These are phyloP conservation scores for Carassius carassius DNA, from an alignment of 2,113 vertebrate species.

Conservation along the genomic window DNA sequence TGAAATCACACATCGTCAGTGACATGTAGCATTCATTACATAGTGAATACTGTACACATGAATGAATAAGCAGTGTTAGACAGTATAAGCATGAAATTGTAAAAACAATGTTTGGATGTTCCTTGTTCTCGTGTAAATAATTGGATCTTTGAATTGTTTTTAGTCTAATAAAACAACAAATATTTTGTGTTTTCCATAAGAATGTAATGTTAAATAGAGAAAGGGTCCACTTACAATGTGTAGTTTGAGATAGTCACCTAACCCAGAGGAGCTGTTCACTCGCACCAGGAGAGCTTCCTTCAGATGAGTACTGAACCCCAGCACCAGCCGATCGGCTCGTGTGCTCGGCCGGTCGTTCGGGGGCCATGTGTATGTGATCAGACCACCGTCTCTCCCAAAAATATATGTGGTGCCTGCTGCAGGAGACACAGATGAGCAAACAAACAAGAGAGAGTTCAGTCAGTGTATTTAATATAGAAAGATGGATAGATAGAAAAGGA, in stretches of 20 bases:
- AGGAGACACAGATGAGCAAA: slow-evolving; percentile 3
- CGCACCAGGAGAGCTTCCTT: slow-evolving; percentile 94
- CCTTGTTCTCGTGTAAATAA: background rate
- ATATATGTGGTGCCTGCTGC: slow-evolving; percentile 97
- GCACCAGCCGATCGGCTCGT: slow-evolving; percentile 93
- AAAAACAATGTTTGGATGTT: background rate
- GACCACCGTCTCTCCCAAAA: slow-evolving; percentile 96
- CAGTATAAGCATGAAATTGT: background rate
- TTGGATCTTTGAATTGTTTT: background rate
- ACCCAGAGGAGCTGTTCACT: slow-evolving; percentile 96
- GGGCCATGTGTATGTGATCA: slow-evolving; percentile 98
- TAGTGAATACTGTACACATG: too few relatives aligned
- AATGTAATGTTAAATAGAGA: background rate
- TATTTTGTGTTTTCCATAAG: background rate
- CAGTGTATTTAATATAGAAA: too few relatives aligned
- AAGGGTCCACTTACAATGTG: slow-evolving; percentile 89
- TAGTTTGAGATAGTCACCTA: slow-evolving; percentile 97
- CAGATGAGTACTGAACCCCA: slow-evolving; percentile 97
- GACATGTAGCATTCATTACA: too few relatives aligned
- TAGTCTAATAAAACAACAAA: background rate
- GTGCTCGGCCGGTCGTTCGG: slow-evolving; percentile 97
- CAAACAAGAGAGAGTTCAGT: slow-evolving; percentile 38
- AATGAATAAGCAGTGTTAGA: background rate
- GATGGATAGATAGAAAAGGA: too few relatives aligned
- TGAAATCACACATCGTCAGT: too few relatives aligned